Evolutionary conservation across 2,888 invertebrate genomes (phyloP), one percentile per base, ranked within the genome.

Genomic region (Amiota communis): DNA sequence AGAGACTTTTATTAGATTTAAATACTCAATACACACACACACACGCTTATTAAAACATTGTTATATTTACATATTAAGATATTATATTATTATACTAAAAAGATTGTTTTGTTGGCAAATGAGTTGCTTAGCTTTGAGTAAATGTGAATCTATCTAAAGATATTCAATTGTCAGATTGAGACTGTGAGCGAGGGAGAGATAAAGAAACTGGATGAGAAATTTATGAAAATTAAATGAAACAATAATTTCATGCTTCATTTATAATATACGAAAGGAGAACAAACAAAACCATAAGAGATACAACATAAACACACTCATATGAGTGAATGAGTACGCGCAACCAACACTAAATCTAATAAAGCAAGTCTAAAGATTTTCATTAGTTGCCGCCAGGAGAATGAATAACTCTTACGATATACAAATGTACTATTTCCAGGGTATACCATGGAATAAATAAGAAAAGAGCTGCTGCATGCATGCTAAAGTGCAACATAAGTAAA

Each of bases 251-350:
- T 23, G 23, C 23, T 23, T 23, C 23, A 23, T 51, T 67, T 71
- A 68, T 76, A 79, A 36, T 81, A 81, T 83, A 81, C 79, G 75
- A 76, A 78, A 78, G 72, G 71, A 79, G 74, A 76, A 75, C 74
- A 74, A 71, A 77, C 76, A 71, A 49, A 71, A 53, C 71, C 71
- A 63, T 76, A 69, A 78, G 78, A 76, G 72, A 76, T 70, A 75
- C 70, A 68, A 53, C 12, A 75, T 68, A 72, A 76, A 79, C 71
- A 71, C 47, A 64, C 23, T 23, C 61, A 23, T 23, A 23, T 23
- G 23, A 23, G 3, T 23, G 23, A 47, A 3, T 17, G 47, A 63
- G 10, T 65, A 23, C 13, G 13, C 72, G 46, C 20, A 4, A 20
- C 53, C 68, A 77, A 72, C 75, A 77, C 61, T 70, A 57, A 65